Base-by-base conservation (phyloP, 2,113 vertebrate species). In the Hippocampus mohnikei region DNA sequence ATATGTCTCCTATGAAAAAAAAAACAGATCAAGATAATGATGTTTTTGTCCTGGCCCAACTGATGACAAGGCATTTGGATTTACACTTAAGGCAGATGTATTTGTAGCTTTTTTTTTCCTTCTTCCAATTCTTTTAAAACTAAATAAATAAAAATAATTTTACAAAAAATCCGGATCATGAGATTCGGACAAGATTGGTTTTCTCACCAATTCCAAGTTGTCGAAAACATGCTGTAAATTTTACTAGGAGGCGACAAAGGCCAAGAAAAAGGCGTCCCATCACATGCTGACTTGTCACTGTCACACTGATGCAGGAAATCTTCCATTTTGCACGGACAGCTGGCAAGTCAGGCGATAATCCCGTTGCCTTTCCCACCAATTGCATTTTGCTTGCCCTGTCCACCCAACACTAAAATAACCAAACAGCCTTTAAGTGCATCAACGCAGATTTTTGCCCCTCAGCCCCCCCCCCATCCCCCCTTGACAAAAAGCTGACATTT, bases 171-270 rank as follows among this genome's bases (percentile, higher is more conserved):
- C 9, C 2, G 52, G 21, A 55, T 55, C 52, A 55, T 5, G 21
- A 1, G 52, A 55, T 55, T 52, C 8, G 48, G 48, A 52, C 25
- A 58, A 27, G 25, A 58, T 58, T 18, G 5, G 27, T 60, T 29
- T 60, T 60, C 13, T 33, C 16, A 33, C 15, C 15, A 29, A 60
- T 18, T 60, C 15, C 1, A 8, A 20, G 5, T 33, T 60, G 58
- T 18, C 15, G 7, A 80, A 70, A 75, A 80, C 61, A 63, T 21
- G 61, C 61, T 13, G 61, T 63, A 42, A n/a, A 21, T 63, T 40
- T 63, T 12, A n/a, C 9, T 9, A 63, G 23, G 10, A 21, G 27
- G 15, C 1, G 25, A 60, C 15, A 60, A 60, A 41, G 10, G 61
- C 21, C 21, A 64, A 42, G 21, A 64, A 44, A 42, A 25, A 42